These are phyloP conservation scores for Chrysina gloriosa DNA, from an alignment of 2,888 invertebrate species.

Conservation along the genomic window DNA sequence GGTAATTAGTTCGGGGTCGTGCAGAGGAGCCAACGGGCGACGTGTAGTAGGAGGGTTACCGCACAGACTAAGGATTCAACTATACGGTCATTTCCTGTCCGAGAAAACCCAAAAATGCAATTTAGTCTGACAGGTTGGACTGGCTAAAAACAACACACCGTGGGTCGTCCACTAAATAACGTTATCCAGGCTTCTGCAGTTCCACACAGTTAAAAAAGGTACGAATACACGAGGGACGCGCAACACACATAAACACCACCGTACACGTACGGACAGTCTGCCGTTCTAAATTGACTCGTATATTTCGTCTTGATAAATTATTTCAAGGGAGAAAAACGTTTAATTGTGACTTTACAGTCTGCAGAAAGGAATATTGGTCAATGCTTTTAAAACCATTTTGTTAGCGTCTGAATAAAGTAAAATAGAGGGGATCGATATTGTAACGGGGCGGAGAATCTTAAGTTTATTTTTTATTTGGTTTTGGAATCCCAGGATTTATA, in stretches of 20 bases:
- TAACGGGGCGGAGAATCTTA: too few species aligned
- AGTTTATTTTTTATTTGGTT: too few species aligned
- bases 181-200: slow-evolving; percentile 26
- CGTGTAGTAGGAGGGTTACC: slow-evolving; percentile 43
- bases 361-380: slow-evolving; percentile 5
- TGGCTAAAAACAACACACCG: slow-evolving; percentile 41
- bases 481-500: too few species aligned
- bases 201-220: slow-evolving; percentile 18
- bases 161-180: slow-evolving; percentile 29
- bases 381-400: too few species aligned
- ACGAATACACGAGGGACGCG: slow-evolving; percentile 13
- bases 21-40: slow-evolving; percentile 36
- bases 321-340: slow-evolving; percentile 1
- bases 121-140: slow-evolving; percentile 49
- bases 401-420: too few species aligned
- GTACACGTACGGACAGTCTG: slow-evolving; percentile 4
- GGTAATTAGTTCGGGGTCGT: slow-evolving; percentile 47
- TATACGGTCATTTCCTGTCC: slow-evolving; percentile 51
- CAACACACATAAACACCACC: background rate
- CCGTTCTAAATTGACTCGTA: slow-evolving; percentile 16
- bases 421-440: too few species aligned
- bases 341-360: slow-evolving; percentile 6
- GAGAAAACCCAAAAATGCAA: slow-evolving; percentile 51
- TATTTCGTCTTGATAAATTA: slow-evolving; percentile 10
- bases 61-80: slow-evolving; percentile 45